Conservation (phyloP, 2,888 invertebrate genomes). For the Yponomeuta evonymella region DNA sequence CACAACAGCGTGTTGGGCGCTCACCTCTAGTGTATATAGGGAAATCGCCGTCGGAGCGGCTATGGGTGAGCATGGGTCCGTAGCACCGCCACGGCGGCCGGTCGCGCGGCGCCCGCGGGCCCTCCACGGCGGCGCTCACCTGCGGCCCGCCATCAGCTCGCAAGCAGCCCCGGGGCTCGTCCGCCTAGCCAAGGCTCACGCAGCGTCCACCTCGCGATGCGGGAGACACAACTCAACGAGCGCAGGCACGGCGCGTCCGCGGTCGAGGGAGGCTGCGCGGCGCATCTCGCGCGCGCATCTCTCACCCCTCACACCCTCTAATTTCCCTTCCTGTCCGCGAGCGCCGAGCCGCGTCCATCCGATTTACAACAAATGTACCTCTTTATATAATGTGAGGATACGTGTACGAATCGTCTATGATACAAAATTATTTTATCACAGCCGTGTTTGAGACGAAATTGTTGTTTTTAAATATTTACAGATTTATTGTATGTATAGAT, state of each 20-base stretch:
- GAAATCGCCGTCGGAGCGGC: slow-evolving; percentile 90
- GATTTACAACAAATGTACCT: slow-evolving; percentile 5
- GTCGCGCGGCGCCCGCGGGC: slow-evolving; percentile 69
- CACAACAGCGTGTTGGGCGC: slow-evolving; percentile 26
- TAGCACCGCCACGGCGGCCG: slow-evolving; percentile 78
- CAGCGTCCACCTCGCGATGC: slow-evolving; percentile 13
- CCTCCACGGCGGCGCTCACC: slow-evolving; percentile 71
- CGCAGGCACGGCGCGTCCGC: slow-evolving; percentile 52
- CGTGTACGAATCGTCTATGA: neutral
- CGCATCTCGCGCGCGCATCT: slow-evolving; percentile 66
- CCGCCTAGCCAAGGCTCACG: slow-evolving; percentile 35
- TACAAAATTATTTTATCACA: neutral
- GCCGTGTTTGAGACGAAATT: neutral
- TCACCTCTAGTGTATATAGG: slow-evolving; percentile 88
- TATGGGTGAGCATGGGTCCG: slow-evolving; percentile 88
- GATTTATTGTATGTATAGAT: too few species aligned
- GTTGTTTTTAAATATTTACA: too few species aligned
- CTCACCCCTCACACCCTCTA: slow-evolving; percentile 22
- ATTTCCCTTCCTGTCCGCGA: slow-evolving; percentile 17
- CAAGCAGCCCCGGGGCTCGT: slow-evolving; percentile 50
- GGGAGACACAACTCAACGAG: slow-evolving; percentile 7
- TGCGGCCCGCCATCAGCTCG: slow-evolving; percentile 57
- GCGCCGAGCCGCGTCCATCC: neutral
- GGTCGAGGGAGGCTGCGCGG: slow-evolving; percentile 64
- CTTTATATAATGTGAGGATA: neutral